Evolutionary conservation across 2,797 vertebrate species (phyloP).

Genomic region (Hydrolagus colliei): DNA sequence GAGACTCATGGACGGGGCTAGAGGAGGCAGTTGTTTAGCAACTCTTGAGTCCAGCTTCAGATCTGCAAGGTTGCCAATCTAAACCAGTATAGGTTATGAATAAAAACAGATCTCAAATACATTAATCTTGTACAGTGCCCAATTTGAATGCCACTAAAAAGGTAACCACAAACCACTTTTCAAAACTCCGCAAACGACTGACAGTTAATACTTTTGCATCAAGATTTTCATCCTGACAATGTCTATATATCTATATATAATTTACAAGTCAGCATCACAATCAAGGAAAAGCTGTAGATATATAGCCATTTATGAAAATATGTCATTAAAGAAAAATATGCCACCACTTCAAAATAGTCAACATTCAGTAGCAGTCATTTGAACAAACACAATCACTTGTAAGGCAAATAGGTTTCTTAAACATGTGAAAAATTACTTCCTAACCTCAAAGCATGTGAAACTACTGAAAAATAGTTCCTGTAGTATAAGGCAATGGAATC

Average conservation of each 20-base stretch:
- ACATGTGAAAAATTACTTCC: not conserved
- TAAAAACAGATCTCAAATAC: too few species aligned
- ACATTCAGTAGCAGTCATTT: not conserved
- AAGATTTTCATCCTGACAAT: too few species aligned
- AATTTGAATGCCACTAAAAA: too few species aligned
- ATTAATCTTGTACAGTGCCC: too few species aligned
- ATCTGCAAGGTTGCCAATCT: too few species aligned
- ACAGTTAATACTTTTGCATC: too few species aligned
- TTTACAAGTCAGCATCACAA: not conserved
- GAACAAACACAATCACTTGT: not conserved
- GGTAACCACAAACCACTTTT: too few species aligned
- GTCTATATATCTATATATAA: not conserved
- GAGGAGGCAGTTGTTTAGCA: too few species aligned
- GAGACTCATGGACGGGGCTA: too few species aligned
- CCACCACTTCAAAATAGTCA: not conserved
- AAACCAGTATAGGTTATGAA: too few species aligned
- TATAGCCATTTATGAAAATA: not conserved
- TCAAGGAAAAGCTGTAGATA: not conserved
- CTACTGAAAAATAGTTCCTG: not conserved
- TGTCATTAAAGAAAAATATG: not conserved
- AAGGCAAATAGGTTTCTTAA: not conserved
- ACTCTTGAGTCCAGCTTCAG: too few species aligned
- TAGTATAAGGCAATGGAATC: not conserved
- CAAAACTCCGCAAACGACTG: too few species aligned
- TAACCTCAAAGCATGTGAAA: not conserved